phyloP scores from a whole-genome alignment of 2,113 vertebrate genomes.

The Pollachius pollachius region DNA sequence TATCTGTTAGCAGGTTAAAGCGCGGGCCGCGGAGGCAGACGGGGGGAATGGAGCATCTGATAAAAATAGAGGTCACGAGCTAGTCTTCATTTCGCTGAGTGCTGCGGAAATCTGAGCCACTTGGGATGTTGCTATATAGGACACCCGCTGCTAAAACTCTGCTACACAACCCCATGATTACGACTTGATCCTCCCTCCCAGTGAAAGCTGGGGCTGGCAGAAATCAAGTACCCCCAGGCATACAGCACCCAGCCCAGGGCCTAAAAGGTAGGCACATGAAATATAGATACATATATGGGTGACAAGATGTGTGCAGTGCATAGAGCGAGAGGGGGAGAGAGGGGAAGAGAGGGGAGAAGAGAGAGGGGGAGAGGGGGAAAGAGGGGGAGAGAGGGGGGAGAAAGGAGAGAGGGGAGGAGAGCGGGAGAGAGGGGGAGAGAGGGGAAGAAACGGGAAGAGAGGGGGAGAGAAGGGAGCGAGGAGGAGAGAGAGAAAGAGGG shows the following conservation, averaged over 20 bases:
- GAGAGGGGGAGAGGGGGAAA: background rate
- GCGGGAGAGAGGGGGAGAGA: no score
- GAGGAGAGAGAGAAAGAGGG: background rate
- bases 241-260: conserved; percentile 65
- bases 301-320: conserved; percentile 68
- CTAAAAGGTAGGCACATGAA: conserved; percentile 75
- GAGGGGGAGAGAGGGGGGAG: background rate
- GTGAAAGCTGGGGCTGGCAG: conserved; percentile 60
- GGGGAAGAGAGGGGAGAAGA: no score
- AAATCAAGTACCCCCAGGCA: conserved; percentile 70
- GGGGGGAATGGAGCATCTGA: conserved; percentile 52
- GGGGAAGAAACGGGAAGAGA: background rate
- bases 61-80: conserved; percentile 73
- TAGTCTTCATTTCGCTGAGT: conserved; percentile 71
- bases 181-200: conserved; percentile 62
- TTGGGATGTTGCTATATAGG: conserved; percentile 72
- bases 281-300: conserved; percentile 63
- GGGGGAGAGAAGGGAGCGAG: background rate
- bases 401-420: background rate
- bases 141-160: conserved; percentile 68
- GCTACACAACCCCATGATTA: conserved; percentile 62
- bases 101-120: conserved; percentile 63
- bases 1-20: conserved; percentile 37
- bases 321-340: conserved; percentile 26
- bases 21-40: conserved; percentile 21